These are phyloP conservation scores for Cecidostiba fungosa DNA, from an alignment of 2,888 invertebrate species.

Conservation along the genomic window DNA sequence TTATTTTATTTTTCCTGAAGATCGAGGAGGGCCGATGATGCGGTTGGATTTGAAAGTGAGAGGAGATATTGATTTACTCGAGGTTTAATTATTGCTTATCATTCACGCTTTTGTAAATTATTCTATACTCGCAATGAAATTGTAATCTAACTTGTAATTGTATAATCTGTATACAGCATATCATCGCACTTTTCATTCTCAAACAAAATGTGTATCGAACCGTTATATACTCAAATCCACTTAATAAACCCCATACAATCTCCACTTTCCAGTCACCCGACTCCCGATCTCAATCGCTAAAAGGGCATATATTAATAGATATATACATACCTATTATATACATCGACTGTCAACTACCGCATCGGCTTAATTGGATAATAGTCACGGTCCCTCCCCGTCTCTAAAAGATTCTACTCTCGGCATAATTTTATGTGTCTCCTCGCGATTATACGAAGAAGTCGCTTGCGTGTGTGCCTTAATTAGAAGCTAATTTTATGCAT, in stretches of 20 bases:
- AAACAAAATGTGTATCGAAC: neutral
- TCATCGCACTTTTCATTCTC: too few relatives aligned
- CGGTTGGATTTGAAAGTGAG: neutral
- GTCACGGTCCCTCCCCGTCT: neutral
- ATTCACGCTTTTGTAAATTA: neutral
- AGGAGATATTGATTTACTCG: neutral
- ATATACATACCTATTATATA: neutral
- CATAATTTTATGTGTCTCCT: constrained; percentile 38
- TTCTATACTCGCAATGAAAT: neutral
- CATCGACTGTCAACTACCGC: constrained; percentile 30
- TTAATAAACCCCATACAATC: neutral
- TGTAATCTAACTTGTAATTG: neutral
- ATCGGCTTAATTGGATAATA: constrained; percentile 53
- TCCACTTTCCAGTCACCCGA: neutral
- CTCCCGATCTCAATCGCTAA: neutral
- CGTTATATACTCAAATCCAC: neutral
- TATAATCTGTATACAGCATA: too few relatives aligned
- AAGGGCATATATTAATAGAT: neutral
- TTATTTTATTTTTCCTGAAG: too few relatives aligned
- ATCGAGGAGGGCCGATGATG: neutral
- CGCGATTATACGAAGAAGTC: neutral
- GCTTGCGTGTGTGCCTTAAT: constrained; percentile 34
- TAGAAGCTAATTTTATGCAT: constrained; percentile 49
- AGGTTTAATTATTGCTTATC: too few relatives aligned
- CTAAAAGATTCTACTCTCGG: neutral